phyloP scores from a whole-genome alignment of 1,140 invertebrate species.

The Ephestia elutella region DNA sequence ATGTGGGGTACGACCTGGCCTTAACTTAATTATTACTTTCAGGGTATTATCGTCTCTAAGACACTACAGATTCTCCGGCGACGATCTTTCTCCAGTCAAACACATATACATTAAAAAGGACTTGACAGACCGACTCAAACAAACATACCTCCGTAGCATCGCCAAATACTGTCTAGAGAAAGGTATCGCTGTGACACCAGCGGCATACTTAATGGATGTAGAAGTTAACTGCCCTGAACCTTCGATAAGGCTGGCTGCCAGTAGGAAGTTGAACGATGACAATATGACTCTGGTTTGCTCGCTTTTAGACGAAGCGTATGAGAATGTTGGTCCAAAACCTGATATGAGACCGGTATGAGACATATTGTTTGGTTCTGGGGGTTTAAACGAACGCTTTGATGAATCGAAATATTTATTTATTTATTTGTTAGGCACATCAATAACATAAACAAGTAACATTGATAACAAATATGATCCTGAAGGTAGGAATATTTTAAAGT shows the following conservation, averaged over 20 bases:
- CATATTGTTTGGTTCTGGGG: too few relatives aligned
- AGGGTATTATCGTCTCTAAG: conserved; percentile 67
- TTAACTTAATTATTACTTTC: conserved; percentile 30
- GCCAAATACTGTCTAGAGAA: conserved; percentile 76
- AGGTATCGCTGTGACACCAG: conserved; percentile 78
- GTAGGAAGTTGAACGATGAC: conserved; percentile 74
- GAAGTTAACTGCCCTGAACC: conserved; percentile 78
- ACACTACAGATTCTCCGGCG: conserved; percentile 76
- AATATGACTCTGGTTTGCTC: conserved; percentile 71
- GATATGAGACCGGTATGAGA: conserved; percentile 21
- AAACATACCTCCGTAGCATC: conserved; percentile 77
- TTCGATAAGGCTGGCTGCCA: conserved; percentile 79
- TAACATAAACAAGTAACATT: too few relatives aligned
- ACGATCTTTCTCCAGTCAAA: conserved; percentile 84
- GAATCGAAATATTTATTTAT: too few relatives aligned
- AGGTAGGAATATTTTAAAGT: too few relatives aligned
- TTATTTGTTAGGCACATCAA: too few relatives aligned
- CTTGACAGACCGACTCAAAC: conserved; percentile 70
- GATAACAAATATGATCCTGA: too few relatives aligned
- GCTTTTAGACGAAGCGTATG: conserved; percentile 63
- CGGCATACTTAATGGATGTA: conserved; percentile 78
- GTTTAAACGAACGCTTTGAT: too few relatives aligned
- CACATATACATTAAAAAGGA: conserved; percentile 81
- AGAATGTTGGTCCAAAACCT: conserved; percentile 44
- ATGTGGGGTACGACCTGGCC: too few relatives aligned